These are phyloP conservation scores for Drosophila rubida DNA, from an alignment of 2,888 invertebrate species.

Conservation along the genomic window DNA sequence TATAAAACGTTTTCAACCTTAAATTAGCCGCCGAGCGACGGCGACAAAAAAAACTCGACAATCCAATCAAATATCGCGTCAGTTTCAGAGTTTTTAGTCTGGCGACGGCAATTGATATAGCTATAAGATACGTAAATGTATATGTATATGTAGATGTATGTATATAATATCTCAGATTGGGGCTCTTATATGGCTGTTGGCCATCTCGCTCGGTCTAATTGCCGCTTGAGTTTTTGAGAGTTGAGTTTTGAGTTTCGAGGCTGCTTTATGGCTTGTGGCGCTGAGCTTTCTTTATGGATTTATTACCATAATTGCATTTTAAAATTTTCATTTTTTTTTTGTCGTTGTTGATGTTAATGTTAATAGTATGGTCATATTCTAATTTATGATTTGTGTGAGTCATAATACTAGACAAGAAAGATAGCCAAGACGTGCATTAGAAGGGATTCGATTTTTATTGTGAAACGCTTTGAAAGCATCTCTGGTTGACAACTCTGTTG, in stretches of 20 bases:
- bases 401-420: conserved; percentile 21
- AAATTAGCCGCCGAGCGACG: conserved; percentile 59
- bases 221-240: conserved; percentile 42
- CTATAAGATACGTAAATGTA: not conserved
- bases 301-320: conserved; percentile 75
- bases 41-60: conserved; percentile 56
- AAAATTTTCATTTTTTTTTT: conserved; percentile 53
- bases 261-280: conserved; percentile 64
- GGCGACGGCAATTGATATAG: conserved; percentile 34
- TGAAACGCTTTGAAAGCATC: conserved; percentile 15
- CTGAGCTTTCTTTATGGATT: conserved; percentile 72
- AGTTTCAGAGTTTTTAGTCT: conserved; percentile 13
- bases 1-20: conserved; percentile 71
- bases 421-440: conserved; percentile 29
- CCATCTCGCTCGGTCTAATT: conserved; percentile 51
- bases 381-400: conserved; percentile 60
- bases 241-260: conserved; percentile 16
- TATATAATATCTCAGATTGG: conserved; percentile 22
- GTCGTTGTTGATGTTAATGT: conserved; percentile 39
- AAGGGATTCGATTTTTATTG: conserved; percentile 28
- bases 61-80: conserved; percentile 46
- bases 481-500: not conserved
- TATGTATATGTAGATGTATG: not conserved
- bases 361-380: conserved; percentile 58
- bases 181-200: conserved; percentile 7